phyloP scores from a whole-genome alignment of 2,888 invertebrate species.

The Eupithecia tripunctaria region DNA sequence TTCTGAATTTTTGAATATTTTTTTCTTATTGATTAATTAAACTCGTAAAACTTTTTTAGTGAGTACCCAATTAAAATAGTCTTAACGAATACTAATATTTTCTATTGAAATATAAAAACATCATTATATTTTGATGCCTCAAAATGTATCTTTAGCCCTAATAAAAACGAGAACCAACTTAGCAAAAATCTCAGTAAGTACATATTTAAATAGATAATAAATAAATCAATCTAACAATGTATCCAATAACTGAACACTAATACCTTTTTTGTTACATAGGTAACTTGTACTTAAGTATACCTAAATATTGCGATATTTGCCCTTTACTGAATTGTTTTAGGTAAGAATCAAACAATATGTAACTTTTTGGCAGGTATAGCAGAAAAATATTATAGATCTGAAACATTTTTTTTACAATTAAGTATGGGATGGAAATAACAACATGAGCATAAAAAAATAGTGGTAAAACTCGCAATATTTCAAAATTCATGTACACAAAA shows the following conservation, averaged over 20 bases:
- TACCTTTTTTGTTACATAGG: constrained; percentile 12
- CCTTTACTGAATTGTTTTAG: background rate
- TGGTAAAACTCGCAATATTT: constrained; percentile 17
- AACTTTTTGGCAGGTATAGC: background rate
- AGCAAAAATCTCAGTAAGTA: constrained; percentile 1
- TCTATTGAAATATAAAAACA: constrained; percentile 6
- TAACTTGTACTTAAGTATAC: background rate
- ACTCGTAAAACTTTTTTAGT: background rate
- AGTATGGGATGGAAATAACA: background rate
- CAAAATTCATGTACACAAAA: constrained; percentile 1
- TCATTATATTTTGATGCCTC: constrained; percentile 17
- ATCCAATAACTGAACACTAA: constrained; percentile 23
- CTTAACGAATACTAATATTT: background rate
- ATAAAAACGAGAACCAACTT: constrained; percentile 33
- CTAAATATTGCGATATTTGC: constrained; percentile 17
- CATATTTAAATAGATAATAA: constrained; percentile 13
- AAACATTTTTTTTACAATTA: too few species aligned
- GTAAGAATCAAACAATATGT: background rate
- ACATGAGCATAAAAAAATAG: background rate
- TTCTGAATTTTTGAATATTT: background rate
- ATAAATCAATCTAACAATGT: constrained; percentile 9
- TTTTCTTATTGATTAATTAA: background rate
- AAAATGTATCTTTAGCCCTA: constrained; percentile 15
- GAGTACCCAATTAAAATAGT: background rate
- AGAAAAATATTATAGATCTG: background rate